These are phyloP conservation scores for Blastomussa wellsi DNA, from an alignment of 92 coral and sea anemone genomes.

Conservation along the genomic window DNA sequence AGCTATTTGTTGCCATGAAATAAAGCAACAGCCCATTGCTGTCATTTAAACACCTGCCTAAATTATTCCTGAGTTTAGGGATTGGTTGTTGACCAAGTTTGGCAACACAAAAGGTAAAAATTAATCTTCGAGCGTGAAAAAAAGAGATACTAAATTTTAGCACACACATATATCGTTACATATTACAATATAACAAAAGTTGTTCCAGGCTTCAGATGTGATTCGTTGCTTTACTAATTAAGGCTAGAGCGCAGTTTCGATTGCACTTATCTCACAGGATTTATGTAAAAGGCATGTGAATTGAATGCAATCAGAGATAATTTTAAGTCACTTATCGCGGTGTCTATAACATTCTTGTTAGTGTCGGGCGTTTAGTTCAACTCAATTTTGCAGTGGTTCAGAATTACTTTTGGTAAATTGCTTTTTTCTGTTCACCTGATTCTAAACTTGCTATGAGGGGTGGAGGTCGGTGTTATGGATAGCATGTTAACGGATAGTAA, in stretches of 20 bases:
- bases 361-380: background rate
- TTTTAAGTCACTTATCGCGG: background rate
- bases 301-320: background rate
- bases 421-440: background rate
- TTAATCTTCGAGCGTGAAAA: background rate
- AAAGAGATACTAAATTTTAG: background rate
- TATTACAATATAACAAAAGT: no score
- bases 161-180: no score
- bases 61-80: background rate
- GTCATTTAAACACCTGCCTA: background rate
- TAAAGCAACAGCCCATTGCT: background rate
- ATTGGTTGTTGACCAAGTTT: background rate
- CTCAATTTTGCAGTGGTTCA: background rate
- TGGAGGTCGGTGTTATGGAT: background rate
- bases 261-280: background rate
- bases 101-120: background rate
- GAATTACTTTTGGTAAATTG: background rate
- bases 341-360: background rate
- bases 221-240: no score
- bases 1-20: constrained; percentile 12
- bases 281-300: background rate
- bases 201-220: no score
- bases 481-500: background rate
- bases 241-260: no score
- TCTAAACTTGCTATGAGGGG: background rate